Base-by-base conservation (phyloP, 92 coral and sea anemone genomes). In the Heliopora coerulea region DNA sequence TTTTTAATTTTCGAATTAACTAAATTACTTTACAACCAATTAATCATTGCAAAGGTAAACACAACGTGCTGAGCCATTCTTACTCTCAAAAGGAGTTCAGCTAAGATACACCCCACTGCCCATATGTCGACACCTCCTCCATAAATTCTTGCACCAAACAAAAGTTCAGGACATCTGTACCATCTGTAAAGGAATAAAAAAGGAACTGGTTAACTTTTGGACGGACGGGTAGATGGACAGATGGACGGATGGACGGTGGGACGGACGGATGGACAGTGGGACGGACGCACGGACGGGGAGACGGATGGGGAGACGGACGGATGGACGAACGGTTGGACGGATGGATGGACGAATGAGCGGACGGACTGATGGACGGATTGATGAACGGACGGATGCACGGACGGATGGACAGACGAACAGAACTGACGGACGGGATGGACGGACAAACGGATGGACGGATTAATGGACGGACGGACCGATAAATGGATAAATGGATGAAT, bases 51-150 rank as follows among this genome's bases (percentile, higher is more conserved):
- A n/a, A n/a, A n/a, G n/a, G n/a, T n/a, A n/a, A n/a, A n/a, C n/a
- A n/a, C n/a, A n/a, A n/a, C n/a, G n/a, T n/a, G n/a, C n/a, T n/a
- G n/a, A n/a, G n/a, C n/a, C n/a, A n/a, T n/a, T n/a, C 88, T 49
- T 33, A 91, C 98, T 77, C 98, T 82, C 10, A 93, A 86, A 18
- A 93, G 96, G 21, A 93, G 90, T 73, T 93, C 98, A 11, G 98
- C 98, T 37, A 93, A 48, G 8, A 93, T 93, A 49, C 98, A 93
- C 54, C 98, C 98, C 40, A 91, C 93, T 2, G 98, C 98, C 98
- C 98, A 93, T 86, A 93, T 89, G 44, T 93, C 98, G n/a, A 93
- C 96, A 35, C 98, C 96, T 31, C 96, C 84, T 14, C 98, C 98
- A 81, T 93, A 93, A 35, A 93, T 89, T 65, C 98, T 86, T 10